phyloP scores from a whole-genome alignment of 2,797 vertebrate genomes.

The Pipistrellus pipistrellus region DNA sequence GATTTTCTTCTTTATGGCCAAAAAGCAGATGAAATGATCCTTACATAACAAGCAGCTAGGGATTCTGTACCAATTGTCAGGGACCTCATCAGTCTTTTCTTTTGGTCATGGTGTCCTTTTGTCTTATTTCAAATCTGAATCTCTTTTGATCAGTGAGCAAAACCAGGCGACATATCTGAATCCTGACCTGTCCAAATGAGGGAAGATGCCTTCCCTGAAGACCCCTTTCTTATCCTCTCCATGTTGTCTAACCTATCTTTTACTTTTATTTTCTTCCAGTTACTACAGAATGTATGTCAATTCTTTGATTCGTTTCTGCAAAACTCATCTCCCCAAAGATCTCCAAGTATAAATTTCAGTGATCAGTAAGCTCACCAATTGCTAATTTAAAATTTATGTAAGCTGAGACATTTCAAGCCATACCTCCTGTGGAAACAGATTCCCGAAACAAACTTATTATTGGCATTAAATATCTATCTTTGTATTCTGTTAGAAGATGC shows the following conservation, averaged over 20 bases:
- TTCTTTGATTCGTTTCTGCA: background rate
- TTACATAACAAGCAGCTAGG: background rate
- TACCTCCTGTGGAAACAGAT: constrained; percentile 6
- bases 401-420: constrained; percentile 37
- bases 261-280: constrained; percentile 6
- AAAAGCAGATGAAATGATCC: constrained; percentile 54
- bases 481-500: background rate
- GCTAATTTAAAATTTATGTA: constrained; percentile 54
- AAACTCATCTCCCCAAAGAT: constrained; percentile 18
- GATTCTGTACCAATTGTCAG: background rate
- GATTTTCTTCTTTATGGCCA: constrained; percentile 47
- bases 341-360: background rate
- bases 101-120: background rate
- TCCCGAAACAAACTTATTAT: background rate
- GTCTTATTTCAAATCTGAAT: constrained; percentile 34
- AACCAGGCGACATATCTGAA: background rate
- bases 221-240: background rate
- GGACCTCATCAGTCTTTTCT: background rate
- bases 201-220: background rate
- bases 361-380: background rate
- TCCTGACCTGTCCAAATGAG: background rate
- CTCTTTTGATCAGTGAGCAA: background rate
- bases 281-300: background rate
- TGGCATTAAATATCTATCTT: constrained; percentile 1
- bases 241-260: background rate